phyloP scores from a whole-genome alignment of 2,888 invertebrate genomes.

The Stramonita haemastoma region DNA sequence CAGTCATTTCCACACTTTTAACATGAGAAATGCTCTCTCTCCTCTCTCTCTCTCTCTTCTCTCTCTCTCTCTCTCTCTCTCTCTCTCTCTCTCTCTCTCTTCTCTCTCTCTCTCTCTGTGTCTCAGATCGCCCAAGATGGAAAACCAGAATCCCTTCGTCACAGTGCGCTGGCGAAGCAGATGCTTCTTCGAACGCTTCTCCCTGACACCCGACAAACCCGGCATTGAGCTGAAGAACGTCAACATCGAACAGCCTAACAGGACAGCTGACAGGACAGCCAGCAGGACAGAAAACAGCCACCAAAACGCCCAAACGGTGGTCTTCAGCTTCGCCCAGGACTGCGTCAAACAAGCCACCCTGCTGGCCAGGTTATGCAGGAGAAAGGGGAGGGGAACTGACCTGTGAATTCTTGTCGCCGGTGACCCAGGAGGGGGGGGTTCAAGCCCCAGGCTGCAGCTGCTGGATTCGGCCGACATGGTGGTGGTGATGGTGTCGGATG shows the following conservation, averaged over 20 bases:
- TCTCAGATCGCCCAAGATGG: background rate
- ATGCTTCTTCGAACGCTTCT: conserved; percentile 29
- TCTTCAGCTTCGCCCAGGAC: conserved; percentile 49
- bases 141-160: background rate
- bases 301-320: conserved; percentile 10
- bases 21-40: too few species aligned
- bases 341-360: conserved; percentile 48
- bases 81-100: too few species aligned
- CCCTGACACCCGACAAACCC: background rate
- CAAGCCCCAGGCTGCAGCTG: conserved; percentile 11
- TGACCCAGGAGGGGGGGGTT: background rate
- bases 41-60: too few species aligned
- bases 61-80: too few species aligned
- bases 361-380: conserved; percentile 29
- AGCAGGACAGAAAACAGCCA: background rate
- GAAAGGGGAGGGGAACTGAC: background rate
- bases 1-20: too few species aligned
- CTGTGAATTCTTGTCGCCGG: conserved; percentile 29
- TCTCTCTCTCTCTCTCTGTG: too few species aligned
- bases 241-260: background rate
- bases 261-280: background rate
- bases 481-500: conserved; percentile 66
- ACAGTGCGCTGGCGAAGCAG: conserved; percentile 26
- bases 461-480: conserved; percentile 64
- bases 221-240: background rate